Evolutionary conservation across 2,888 invertebrate genomes (phyloP).

Genomic region (Lordiphosa andalusiaca): DNA sequence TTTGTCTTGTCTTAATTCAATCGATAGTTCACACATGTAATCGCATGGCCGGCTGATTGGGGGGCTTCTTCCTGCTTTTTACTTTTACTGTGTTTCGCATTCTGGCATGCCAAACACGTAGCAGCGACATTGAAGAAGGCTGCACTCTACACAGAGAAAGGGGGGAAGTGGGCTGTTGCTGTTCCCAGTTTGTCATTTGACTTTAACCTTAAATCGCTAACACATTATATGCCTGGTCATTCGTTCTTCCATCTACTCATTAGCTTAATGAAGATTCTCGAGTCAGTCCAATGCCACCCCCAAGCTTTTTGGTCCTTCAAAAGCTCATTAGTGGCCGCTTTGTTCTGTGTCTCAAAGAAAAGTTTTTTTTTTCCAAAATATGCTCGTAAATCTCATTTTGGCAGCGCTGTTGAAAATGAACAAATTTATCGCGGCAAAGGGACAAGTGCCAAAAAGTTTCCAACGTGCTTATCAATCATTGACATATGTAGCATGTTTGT

Average conservation of each 20-base stretch:
- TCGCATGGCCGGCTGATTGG: constrained; percentile 66
- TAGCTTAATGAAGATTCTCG: constrained; percentile 61
- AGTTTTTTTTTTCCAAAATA: constrained; percentile 59
- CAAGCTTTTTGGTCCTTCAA: constrained; percentile 26
- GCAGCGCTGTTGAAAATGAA: constrained; percentile 47
- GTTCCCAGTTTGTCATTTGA: constrained; percentile 37
- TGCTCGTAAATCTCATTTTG: constrained; percentile 66
- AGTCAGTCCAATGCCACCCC: background rate
- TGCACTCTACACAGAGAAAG: constrained; percentile 1
- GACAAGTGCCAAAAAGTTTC: constrained; percentile 68
- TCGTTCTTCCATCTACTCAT: constrained; percentile 41
- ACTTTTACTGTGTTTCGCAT: constrained; percentile 44
- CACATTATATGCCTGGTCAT: constrained; percentile 53
- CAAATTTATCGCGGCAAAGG: constrained; percentile 62
- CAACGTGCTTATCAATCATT: constrained; percentile 67
- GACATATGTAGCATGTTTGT: constrained; percentile 24
- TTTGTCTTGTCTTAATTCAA: constrained; percentile 73
- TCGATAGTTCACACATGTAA: constrained; percentile 75
- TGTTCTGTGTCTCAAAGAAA: constrained; percentile 39
- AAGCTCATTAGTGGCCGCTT: constrained; percentile 65
- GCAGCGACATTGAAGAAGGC: constrained; percentile 49
- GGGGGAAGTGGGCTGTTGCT: constrained; percentile 4
- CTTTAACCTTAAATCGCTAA: constrained; percentile 64
- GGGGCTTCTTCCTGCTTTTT: constrained; percentile 55
- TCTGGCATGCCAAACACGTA: constrained; percentile 68